Evolutionary conservation across 1,140 invertebrate species (phyloP).

Genomic region (Pollicipes pollicipes): DNA sequence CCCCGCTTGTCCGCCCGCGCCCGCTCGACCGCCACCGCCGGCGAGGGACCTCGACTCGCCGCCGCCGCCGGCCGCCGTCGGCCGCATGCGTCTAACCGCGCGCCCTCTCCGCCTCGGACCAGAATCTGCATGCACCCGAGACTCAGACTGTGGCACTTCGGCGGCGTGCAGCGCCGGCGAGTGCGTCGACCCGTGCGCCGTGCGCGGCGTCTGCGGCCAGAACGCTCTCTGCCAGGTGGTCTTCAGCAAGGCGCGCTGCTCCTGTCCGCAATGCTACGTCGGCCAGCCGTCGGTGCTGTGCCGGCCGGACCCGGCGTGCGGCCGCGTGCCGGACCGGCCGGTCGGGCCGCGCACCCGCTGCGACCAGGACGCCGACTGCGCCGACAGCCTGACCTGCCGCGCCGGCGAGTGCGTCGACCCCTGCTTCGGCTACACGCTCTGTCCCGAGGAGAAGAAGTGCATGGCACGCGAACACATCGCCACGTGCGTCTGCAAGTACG

Average conservation of each 20-base stretch:
- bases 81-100: slow-evolving; percentile 6
- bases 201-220: slow-evolving; percentile 66
- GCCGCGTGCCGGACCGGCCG: slow-evolving; percentile 19
- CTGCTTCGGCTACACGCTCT: slow-evolving; percentile 41
- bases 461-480: slow-evolving; percentile 65
- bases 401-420: slow-evolving; percentile 47
- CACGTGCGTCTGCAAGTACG: slow-evolving; percentile 70
- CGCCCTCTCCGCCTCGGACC: slow-evolving; percentile 16
- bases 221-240: slow-evolving; percentile 71
- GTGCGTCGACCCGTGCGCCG: slow-evolving; percentile 73
- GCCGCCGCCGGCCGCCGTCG: slow-evolving; percentile 14
- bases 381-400: slow-evolving; percentile 52
- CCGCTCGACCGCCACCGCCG: background rate
- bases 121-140: slow-evolving; percentile 54
- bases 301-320: slow-evolving; percentile 51
- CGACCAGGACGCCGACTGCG: slow-evolving; percentile 47
- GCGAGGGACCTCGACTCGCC: slow-evolving; percentile 6
- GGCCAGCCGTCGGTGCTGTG: slow-evolving; percentile 59
- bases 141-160: slow-evolving; percentile 74
- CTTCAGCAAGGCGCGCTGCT: slow-evolving; percentile 60
- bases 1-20: background rate
- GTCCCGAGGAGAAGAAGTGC: slow-evolving; percentile 63
- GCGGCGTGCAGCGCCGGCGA: slow-evolving; percentile 68
- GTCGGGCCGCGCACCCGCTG: slow-evolving; percentile 30
- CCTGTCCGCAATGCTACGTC: slow-evolving; percentile 67